Base-by-base conservation (phyloP, 2,888 invertebrate genomes). In the Aporophyla lueneburgensis region DNA sequence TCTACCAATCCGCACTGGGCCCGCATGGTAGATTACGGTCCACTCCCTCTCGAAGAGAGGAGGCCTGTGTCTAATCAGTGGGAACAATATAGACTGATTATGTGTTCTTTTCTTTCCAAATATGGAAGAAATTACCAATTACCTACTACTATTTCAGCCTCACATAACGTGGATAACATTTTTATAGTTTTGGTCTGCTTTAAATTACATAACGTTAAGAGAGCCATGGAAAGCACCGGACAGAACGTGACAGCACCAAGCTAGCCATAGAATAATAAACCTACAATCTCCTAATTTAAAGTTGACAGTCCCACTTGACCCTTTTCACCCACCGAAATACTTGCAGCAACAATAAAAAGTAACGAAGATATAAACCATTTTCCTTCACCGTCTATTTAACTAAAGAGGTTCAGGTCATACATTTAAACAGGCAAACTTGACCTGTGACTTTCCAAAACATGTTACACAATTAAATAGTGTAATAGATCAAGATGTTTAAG, bases 401-500 rank as follows among this genome's bases (percentile, higher is more conserved):
- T 63, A 69, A 76, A 70, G 53, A 69, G 49, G 19, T 19, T 65
- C 16, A 14, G 70, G 27, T 59, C 40, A 71, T 69, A 61, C 65
- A 73, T 66, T 66, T 54, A 49, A 78, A 70, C 21, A 40, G 21
- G 58, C 16, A 71, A 67, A 73, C 88, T 80, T 86, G 85, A 86
- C 82, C 87, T 71, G 49, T 86, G 85, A 76, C 78, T 82, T 81
- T 81, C 82, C 79, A 78, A 67, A 88, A 78, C 27, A 78, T 33
- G 61, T 81, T 76, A 81, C 70, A 63, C 74, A 72, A 78, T 74
- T 73, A 85, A 69, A 71, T 68, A 76, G 75, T 62, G 67, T 76
- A 82, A 81, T 80, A 85, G 69, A 82, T 78, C 72, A 80, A 71
- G 77, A 79, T 24, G 71, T 49, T 81, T 86, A 87, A 91, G 93